Evolutionary conservation across 2,888 invertebrate genomes (phyloP), one percentile per base, ranked within the genome.

Genomic region (Troilus luridus): DNA sequence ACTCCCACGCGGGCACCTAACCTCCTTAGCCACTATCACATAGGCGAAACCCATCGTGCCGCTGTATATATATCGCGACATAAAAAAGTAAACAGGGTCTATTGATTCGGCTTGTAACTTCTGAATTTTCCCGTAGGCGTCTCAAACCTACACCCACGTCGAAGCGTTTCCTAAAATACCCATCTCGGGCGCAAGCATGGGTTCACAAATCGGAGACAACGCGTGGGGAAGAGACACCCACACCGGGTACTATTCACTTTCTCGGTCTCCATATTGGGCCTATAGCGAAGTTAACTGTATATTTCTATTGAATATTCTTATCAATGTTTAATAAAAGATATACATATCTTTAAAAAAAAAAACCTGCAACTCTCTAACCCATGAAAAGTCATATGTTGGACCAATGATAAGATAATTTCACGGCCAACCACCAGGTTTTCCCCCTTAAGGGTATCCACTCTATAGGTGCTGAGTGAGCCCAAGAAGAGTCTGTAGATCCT

Each of bases 191-290:
- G 85, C 56, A n/a, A 58, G 9, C 85, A 58, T 54, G 56, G 56
- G n/a, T 58, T 85, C 85, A 85, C 85, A 85, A 85, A 85, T 85
- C 85, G 56, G 56, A 85, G 56, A 85, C 85, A 85, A 85, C 56
- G 85, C 72, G 72, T 81, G 56, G 85, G 85, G n/a, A 3, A 56
- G 10, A 56, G n/a, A 85, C 85, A 85, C 85, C 85, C 85, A 85
- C 85, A 58, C n/a, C 19, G 8, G 56, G 85, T n/a, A n/a, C 85
- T 54, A 85, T 85, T 85, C 85, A 85, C 85, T 56, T 85, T 85
- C n/a, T n/a, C 6, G 17, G 1, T n/a, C 21, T 85, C 56, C 56
- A n/a, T 21, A 85, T 77, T 77, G 41, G 56, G 7, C 11, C 85
- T 11, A 56, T n/a, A 0, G 0, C n/a, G n/a, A 58, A 58, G 58